Conservation (phyloP, 2,113 vertebrate species). For the Psilopsiagon aurifrons region DNA sequence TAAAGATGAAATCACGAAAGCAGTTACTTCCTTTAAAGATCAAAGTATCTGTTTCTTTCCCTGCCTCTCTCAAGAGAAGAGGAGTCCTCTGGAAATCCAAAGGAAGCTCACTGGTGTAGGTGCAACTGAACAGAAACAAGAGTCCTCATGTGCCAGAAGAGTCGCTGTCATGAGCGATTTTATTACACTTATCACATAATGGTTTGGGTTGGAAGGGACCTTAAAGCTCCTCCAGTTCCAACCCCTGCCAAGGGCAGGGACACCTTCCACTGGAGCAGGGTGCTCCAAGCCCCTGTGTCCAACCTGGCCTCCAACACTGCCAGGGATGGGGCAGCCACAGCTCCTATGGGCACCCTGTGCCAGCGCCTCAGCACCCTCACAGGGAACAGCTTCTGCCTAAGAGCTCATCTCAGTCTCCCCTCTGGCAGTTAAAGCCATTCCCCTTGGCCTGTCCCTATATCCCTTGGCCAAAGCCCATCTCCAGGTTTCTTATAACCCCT, state of each 20-base stretch:
- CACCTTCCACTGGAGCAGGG: neutral
- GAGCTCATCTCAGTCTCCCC: no score
- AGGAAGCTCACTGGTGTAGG: neutral
- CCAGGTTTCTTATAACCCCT: neutral
- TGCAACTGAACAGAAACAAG: neutral
- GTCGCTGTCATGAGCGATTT: neutral
- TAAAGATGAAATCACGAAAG: neutral
- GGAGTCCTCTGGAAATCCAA: neutral
- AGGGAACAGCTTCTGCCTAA: no score
- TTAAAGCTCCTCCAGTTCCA: neutral
- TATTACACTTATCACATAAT: neutral
- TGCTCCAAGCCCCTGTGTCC: no score
- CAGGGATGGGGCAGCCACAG: no score
- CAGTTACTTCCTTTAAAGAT: neutral
- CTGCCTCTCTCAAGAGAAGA: neutral
- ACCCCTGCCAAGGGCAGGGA: neutral
- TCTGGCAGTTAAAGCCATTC: neutral
- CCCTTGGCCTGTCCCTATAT: neutral
- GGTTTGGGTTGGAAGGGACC: neutral
- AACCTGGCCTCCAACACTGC: no score
- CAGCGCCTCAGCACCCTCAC: no score
- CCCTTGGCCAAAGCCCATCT: neutral
- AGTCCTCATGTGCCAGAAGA: neutral
- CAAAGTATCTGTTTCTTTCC: neutral
- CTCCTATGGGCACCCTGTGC: no score